Evolutionary conservation across 2,888 invertebrate genomes (phyloP).

Genomic region (Chrysolina americana): DNA sequence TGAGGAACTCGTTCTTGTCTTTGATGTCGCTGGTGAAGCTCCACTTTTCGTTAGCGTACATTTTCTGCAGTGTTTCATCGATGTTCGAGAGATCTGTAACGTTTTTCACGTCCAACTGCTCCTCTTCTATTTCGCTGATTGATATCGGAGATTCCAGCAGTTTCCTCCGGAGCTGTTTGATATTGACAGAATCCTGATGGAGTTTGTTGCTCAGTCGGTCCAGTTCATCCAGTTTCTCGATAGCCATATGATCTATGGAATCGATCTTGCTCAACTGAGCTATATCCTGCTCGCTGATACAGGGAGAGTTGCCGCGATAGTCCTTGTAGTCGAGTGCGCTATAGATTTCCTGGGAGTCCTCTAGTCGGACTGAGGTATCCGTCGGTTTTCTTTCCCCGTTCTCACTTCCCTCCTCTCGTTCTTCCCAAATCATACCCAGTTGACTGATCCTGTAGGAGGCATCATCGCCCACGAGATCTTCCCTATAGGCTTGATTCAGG

Average conservation of each 20-base stretch:
- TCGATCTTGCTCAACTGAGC: slow-evolving; percentile 83
- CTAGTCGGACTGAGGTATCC: slow-evolving; percentile 59
- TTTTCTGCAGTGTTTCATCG: slow-evolving; percentile 79
- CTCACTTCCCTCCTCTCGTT: slow-evolving; percentile 82
- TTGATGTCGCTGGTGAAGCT: slow-evolving; percentile 78
- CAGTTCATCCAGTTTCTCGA: slow-evolving; percentile 84
- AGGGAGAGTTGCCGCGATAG: slow-evolving; percentile 82
- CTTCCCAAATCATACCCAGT: slow-evolving; percentile 90
- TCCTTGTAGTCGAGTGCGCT: slow-evolving; percentile 85
- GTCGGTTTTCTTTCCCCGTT: slow-evolving; percentile 67
- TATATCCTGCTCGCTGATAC: slow-evolving; percentile 84
- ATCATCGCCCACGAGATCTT: slow-evolving; percentile 77
- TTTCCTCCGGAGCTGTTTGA: slow-evolving; percentile 82
- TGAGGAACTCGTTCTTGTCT: slow-evolving; percentile 75
- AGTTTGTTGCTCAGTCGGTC: slow-evolving; percentile 83
- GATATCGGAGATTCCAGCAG: slow-evolving; percentile 78
- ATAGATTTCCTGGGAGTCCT: slow-evolving; percentile 77
- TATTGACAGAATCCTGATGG: slow-evolving; percentile 84
- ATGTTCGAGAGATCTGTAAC: slow-evolving; percentile 76
- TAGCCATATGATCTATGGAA: slow-evolving; percentile 83
- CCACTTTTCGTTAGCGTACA: slow-evolving; percentile 79
- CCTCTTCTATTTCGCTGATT: slow-evolving; percentile 59
- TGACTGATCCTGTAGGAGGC: slow-evolving; percentile 75
- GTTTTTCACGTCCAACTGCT: slow-evolving; percentile 72
- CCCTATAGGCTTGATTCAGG: slow-evolving; percentile 89